phyloP scores from a whole-genome alignment of 2,113 vertebrate genomes.

The Sphaerodactylus townsendi region DNA sequence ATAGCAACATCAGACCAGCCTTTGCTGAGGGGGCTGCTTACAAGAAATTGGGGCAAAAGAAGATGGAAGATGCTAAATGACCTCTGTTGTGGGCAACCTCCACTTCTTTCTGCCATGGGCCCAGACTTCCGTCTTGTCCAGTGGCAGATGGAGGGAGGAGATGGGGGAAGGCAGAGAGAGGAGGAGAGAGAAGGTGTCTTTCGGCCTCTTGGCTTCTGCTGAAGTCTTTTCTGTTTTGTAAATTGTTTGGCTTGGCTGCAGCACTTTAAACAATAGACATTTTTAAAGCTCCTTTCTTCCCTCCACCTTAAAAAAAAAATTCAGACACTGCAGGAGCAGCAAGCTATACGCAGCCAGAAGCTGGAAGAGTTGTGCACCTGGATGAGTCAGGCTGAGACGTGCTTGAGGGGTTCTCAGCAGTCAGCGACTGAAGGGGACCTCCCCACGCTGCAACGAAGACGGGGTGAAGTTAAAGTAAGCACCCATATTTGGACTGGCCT shows the following conservation, averaged over 20 bases:
- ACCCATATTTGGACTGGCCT: background rate
- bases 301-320: constrained; percentile 13
- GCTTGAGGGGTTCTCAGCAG: constrained; percentile 74
- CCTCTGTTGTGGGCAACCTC: background rate
- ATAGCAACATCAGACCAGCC: background rate
- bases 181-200: constrained; percentile 52
- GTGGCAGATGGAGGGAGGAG: background rate
- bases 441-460: constrained; percentile 79
- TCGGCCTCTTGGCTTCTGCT: constrained; percentile 59
- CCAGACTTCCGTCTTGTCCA: background rate
- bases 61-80: background rate
- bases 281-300: constrained; percentile 51
- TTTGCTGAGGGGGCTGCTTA: background rate
- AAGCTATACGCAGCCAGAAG: constrained; percentile 84
- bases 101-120: background rate
- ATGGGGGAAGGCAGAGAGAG: background rate
- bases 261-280: background rate
- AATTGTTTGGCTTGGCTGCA: background rate
- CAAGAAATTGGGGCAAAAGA: background rate
- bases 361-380: constrained; percentile 85
- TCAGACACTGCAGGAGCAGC: constrained; percentile 91
- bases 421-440: constrained; percentile 70
- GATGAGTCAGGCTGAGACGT: constrained; percentile 81
- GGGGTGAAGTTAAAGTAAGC: constrained; percentile 86
- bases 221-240: constrained; percentile 68